Conservation (phyloP, 2,888 invertebrate species). For the Patella depressa region DNA sequence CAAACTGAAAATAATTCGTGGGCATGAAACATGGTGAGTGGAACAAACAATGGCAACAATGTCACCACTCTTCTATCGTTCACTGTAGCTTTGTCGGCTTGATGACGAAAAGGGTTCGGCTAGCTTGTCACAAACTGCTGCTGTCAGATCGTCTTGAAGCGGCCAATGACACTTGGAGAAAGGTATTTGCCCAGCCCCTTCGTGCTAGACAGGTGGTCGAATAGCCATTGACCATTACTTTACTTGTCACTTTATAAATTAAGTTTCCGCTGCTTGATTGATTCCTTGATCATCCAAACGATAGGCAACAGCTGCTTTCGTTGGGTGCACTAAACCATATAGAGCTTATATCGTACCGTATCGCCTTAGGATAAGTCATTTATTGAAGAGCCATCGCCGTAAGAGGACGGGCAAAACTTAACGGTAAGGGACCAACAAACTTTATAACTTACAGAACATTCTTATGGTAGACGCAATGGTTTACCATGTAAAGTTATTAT, state of each 20-base stretch:
- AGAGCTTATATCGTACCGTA: slow-evolving; percentile 3
- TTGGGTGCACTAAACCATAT: background rate
- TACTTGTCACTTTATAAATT: slow-evolving; percentile 11
- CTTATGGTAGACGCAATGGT: too few relatives aligned
- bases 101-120: too few relatives aligned
- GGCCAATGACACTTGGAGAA: slow-evolving; percentile 10
- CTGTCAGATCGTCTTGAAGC: too few relatives aligned
- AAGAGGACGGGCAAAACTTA: slow-evolving; percentile 10
- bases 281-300: slow-evolving; percentile 8
- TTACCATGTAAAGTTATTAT: too few relatives aligned
- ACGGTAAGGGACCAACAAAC: background rate
- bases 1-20: slow-evolving; percentile 1
- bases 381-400: background rate
- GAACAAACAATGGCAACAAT: background rate
- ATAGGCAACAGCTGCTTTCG: slow-evolving; percentile 9
- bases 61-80: too few relatives aligned
- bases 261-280: slow-evolving; percentile 4
- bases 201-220: background rate
- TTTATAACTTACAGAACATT: too few relatives aligned
- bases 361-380: slow-evolving; percentile 6
- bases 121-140: too few relatives aligned
- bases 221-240: slow-evolving; percentile 5
- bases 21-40: background rate
- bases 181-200: slow-evolving; percentile 4
- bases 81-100: too few relatives aligned